phyloP scores from a whole-genome alignment of 2,113 vertebrate genomes.

The Drymodes brunneopygia region DNA sequence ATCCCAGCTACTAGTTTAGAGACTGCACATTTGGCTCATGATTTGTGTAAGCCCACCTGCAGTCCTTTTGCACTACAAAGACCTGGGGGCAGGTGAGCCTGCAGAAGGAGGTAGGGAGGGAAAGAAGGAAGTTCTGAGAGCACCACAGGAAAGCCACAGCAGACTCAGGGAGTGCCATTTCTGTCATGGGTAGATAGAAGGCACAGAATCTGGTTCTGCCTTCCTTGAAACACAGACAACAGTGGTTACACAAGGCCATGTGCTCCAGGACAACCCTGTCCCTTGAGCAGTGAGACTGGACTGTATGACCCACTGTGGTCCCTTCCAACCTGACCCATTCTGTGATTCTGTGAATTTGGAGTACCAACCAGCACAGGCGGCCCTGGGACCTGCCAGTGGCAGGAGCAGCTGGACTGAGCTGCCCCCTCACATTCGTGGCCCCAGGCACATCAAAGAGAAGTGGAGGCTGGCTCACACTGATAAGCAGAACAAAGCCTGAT shows the following conservation, averaged over 20 bases:
- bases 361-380: neutral
- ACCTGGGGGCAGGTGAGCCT: neutral
- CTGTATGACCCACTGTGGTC: no score
- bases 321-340: neutral
- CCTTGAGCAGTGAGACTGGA: neutral
- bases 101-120: neutral
- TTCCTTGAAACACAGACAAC: neutral
- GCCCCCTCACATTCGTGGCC: no score
- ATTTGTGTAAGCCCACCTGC: neutral
- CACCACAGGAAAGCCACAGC: neutral
- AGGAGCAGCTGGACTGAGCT: neutral
- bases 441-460: neutral
- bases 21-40: neutral
- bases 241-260: neutral
- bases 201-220: neutral
- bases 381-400: neutral
- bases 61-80: neutral
- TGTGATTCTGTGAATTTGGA: neutral
- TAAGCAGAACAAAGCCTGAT: neutral
- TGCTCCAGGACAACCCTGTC: neutral
- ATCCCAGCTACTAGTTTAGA: neutral
- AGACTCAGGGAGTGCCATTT: neutral
- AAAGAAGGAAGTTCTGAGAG: neutral
- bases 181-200: neutral
- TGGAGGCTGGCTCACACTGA: accelerated